Evolutionary conservation across 1,140 invertebrate genomes (phyloP).

Genomic region (Zaprionus ornatus): DNA sequence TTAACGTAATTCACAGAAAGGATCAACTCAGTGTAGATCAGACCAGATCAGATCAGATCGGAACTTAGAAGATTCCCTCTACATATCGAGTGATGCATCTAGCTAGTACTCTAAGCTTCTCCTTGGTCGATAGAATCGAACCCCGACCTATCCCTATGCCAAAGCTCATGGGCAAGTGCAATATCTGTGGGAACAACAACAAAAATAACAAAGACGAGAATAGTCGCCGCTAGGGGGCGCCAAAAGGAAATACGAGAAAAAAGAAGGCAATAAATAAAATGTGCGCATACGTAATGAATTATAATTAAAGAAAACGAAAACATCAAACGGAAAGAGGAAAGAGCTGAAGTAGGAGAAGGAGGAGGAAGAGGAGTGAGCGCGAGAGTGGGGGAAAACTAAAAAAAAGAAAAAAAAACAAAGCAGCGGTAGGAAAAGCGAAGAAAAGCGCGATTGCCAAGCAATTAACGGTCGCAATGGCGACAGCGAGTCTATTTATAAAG

Average conservation of each 20-base stretch:
- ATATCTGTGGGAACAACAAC: conserved; percentile 15
- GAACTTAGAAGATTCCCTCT: background rate
- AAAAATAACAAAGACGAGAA: conserved; percentile 6
- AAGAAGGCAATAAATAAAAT: conserved; percentile 55
- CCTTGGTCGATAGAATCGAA: conserved; percentile 11
- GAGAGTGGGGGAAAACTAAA: conserved; percentile 1
- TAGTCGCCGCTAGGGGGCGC: conserved; percentile 29
- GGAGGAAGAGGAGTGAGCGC: conserved; percentile 5
- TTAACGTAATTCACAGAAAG: no score
- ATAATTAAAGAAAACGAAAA: conserved; percentile 74
- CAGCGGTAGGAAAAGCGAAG: conserved; percentile 5
- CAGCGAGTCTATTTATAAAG: conserved; percentile 62
- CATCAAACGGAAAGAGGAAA: conserved; percentile 26
- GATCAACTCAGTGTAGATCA: no score
- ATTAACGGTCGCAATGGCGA: conserved; percentile 47
- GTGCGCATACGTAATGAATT: conserved; percentile 75
- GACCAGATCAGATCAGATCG: background rate
- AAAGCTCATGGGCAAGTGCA: conserved; percentile 44
- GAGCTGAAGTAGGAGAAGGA: conserved; percentile 6
- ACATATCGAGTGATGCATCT: background rate
- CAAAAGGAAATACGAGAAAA: conserved; percentile 10
- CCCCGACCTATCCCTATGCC: conserved; percentile 45
- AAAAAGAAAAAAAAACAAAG: conserved; percentile 31
- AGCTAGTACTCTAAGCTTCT: background rate
- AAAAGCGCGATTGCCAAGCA: conserved; percentile 26